Evolutionary conservation across 2,888 invertebrate species (phyloP), one percentile per base, ranked within the genome.

Genomic region (Unio delphinus): DNA sequence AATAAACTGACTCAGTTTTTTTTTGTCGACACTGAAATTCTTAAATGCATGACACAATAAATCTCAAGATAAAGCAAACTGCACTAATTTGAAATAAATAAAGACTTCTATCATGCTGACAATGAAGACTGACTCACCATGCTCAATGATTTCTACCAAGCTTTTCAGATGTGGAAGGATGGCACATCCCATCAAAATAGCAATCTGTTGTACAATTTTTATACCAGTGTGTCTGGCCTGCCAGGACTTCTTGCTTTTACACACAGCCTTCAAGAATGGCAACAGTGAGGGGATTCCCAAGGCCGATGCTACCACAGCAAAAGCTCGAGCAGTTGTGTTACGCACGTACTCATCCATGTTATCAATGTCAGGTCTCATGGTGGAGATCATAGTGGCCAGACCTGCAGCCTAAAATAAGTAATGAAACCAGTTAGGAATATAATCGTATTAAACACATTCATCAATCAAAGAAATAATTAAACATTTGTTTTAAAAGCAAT

Each of bases 321-420:
- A 99, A 0, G 99, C 99, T 86, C 99, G 93, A 7, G 99, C 99
- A 0, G 99, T 99, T 0, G 99, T 99, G 90, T 99, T 99, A 88
- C 99, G 93, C 58, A 99, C 99, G 88, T 99, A 99, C 91, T 99
- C 98, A 90, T 99, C 99, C 85, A 98, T 98, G 89, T 99, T 99
- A 91, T 99, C 99, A 85, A 99, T 99, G 92, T 99, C 99, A 0
- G 99, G 99, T 89, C 99, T 93, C 99, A 99, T 99, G 0, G 99
- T 99, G 6, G 99, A 99, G 87, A 99, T 99, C 99, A 99, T 99
- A 20, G 99, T 99, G 5, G 99, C 99, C 69, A 99, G 91, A 69
- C 99, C 99, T 4, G 99, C 99, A 1, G 99, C 99, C 89, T 90
- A 80, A 11, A 84, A 74, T 20, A 54, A 55, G 57, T 45, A 45